A percentile compares a stretch with the other conserved stretches of the same genome.
Evolutionary conservation across 2,888 invertebrate species (phyloP).

Genomic region (Ariolimax columbianus): DNA sequence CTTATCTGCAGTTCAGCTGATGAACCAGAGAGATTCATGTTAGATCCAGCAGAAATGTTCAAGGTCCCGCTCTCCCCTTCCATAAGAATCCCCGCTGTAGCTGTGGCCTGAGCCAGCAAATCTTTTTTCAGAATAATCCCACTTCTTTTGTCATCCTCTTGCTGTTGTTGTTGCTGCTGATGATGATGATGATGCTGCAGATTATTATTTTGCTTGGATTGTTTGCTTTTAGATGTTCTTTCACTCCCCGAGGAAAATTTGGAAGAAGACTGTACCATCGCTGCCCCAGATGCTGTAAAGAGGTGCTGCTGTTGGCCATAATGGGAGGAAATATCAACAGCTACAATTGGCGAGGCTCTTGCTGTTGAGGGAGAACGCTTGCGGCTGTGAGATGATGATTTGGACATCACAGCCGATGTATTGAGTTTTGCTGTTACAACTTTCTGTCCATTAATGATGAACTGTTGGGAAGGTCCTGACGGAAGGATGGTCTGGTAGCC

Average conservation of each 20-base stretch:
- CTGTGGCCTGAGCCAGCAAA: slow-evolving; percentile 49
- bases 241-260: slow-evolving; percentile 19
- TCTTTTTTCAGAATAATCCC: slow-evolving; percentile 37
- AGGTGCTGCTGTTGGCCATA: slow-evolving; percentile 18
- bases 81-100: slow-evolving; percentile 51
- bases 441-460: slow-evolving; percentile 44
- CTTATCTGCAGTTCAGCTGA: slow-evolving; percentile 49
- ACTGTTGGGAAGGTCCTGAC: slow-evolving; percentile 34
- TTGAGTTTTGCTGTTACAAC: slow-evolving; percentile 30
- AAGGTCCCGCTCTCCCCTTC: slow-evolving; percentile 25
- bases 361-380: slow-evolving; percentile 44
- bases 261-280: slow-evolving; percentile 23
- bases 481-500: slow-evolving; percentile 44
- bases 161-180: slow-evolving; percentile 41
- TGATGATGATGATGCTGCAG: slow-evolving; percentile 12
- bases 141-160: slow-evolving; percentile 5
- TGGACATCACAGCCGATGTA: neutral
- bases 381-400: slow-evolving; percentile 38
- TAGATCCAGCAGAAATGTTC: slow-evolving; percentile 42
- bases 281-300: slow-evolving; percentile 14
- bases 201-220: slow-evolving; percentile 11
- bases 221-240: slow-evolving; percentile 36
- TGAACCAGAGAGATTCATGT: slow-evolving; percentile 45
- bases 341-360: slow-evolving; percentile 44
- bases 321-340: slow-evolving; percentile 37